These are phyloP conservation scores for Alces alces DNA, from an alignment of 2,113 vertebrate species.

Conservation along the genomic window DNA sequence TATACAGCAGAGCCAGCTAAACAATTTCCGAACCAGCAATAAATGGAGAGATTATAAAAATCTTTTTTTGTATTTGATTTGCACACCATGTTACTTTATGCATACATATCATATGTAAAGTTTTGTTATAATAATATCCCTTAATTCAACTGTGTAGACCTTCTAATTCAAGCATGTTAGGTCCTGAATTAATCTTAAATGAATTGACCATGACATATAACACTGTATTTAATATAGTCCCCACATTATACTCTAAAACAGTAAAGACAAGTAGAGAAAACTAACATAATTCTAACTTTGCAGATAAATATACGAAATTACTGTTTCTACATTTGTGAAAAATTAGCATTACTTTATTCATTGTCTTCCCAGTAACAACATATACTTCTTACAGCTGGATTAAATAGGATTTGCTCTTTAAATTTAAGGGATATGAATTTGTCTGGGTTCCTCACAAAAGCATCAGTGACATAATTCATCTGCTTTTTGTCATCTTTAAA, in stretches of 20 bases:
- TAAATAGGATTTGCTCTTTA: constrained; percentile 49
- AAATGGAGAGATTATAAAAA: not conserved
- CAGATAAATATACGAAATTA: not conserved
- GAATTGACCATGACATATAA: not conserved
- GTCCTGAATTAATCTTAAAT: not conserved
- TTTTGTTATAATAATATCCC: not conserved
- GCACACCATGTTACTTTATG: not conserved
- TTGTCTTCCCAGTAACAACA: not conserved
- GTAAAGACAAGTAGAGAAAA: not conserved
- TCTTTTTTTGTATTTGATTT: not conserved
- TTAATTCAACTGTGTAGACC: not conserved
- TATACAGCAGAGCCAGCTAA: not conserved
- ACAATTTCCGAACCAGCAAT: not conserved
- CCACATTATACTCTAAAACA: not conserved
- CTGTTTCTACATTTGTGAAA: not conserved
- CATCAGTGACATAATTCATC: constrained; percentile 62
- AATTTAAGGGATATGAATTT: constrained; percentile 67
- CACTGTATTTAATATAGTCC: not conserved
- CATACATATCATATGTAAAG: not conserved
- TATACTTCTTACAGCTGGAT: not conserved
- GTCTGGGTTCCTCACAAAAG: constrained; percentile 49
- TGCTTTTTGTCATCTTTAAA: constrained; percentile 80
- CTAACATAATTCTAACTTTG: not conserved
- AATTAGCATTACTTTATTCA: not conserved
- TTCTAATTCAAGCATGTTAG: not conserved